Evolutionary conservation across 2,113 vertebrate genomes (phyloP).

Genomic region (Pyrgilauda ruficollis): DNA sequence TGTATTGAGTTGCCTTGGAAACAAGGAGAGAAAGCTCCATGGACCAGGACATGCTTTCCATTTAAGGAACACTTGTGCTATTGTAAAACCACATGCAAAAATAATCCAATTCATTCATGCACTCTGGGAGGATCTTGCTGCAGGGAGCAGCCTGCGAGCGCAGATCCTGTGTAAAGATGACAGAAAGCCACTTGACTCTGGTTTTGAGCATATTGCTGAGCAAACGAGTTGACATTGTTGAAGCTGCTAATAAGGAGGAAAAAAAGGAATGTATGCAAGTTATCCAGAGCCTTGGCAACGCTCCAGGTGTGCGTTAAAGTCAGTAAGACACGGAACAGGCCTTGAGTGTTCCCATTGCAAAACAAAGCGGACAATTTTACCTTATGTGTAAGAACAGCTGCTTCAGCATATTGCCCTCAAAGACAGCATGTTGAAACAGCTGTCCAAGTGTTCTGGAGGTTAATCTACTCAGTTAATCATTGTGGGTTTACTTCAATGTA

Average conservation of each 20-base stretch:
- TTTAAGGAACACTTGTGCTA: not conserved
- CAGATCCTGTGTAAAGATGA: not conserved
- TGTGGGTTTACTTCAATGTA: not conserved
- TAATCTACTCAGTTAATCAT: constrained; percentile 26
- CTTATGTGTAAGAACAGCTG: constrained; percentile 41
- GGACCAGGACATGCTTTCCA: not conserved
- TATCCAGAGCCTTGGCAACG: not conserved
- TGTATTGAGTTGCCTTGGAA: constrained; percentile 29
- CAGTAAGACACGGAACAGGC: not conserved
- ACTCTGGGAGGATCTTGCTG: not conserved
- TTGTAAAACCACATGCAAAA: not conserved
- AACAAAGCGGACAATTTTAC: not conserved
- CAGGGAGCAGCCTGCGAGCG: not conserved
- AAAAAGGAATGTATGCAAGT: not conserved
- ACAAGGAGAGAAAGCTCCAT: not conserved
- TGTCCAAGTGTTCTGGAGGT: constrained; percentile 29
- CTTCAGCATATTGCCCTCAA: constrained; percentile 48
- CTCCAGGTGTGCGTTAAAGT: not conserved
- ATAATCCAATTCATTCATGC: not conserved
- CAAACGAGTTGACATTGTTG: not conserved
- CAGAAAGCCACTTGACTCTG: not conserved
- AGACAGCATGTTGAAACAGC: constrained; percentile 46
- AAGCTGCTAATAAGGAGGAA: not conserved
- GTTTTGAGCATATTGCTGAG: not conserved
- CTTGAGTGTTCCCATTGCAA: not conserved